Base-by-base conservation (phyloP, 1,140 invertebrate species). In the Lucilia cuprina region DNA sequence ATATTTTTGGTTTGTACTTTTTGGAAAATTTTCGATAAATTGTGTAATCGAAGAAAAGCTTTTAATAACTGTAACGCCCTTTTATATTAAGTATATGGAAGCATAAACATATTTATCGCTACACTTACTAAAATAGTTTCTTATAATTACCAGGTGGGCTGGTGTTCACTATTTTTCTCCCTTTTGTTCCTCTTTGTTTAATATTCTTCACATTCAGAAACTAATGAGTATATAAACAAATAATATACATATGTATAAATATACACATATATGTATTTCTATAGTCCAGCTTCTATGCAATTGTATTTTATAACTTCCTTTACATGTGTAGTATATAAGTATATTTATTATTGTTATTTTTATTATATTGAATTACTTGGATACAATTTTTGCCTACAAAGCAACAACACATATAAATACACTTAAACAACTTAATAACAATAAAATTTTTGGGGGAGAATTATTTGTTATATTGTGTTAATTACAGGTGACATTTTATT, bases 381-480 rank as follows among this genome's bases (percentile, higher is more conserved):
- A 14, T 60, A 60, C 14, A n/a, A 30, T 30, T 60, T 12, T 60
- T 60, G 55, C n/a, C 55, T 17, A n/a, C 41, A 41, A 41, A 41
- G 7, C 41, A 55, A 1, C 17, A 17, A 55, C 50, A 13, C 2
- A 55, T 12, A 30, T 30, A 70, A 19, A 70, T 70, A 70, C 65
- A 21, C 9, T 19, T 21, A 19, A 70, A 25, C 65, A 70, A 70
- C 65, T 70, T 25, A 21, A 70, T 70, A 21, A 70, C 65, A 21
- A 70, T 70, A 70, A 70, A 70, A 70, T 70, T 7, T 70, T n/a
- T 9, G 65, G 25, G 25, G 25, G 65, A 70, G 25, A 70, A 70
- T 70, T 70, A 70, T 70, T 70, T 70, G n/a, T 70, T 70, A 70
- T 70, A 70, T 70, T 70, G 65, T 70, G 65, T 70, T 70, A 70